These are phyloP conservation scores for Chaetura pelagica DNA, from an alignment of 2,113 vertebrate species.

Conservation along the genomic window DNA sequence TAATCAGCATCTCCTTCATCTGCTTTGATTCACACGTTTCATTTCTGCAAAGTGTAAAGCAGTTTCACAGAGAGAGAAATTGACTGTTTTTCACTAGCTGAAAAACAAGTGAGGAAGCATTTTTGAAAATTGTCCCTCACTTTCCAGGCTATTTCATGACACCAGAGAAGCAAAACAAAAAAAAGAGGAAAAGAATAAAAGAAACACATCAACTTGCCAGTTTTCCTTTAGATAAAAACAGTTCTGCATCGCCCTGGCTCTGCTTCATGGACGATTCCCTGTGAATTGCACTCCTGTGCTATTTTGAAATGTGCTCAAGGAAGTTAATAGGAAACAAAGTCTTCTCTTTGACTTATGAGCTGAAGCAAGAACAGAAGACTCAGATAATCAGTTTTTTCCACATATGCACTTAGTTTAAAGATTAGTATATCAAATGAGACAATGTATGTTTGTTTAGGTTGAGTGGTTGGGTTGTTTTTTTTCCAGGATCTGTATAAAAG, in stretches of 20 bases:
- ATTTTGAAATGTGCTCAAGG: background rate
- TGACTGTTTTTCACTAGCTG: background rate
- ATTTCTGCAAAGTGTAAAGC: background rate
- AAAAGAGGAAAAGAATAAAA: background rate
- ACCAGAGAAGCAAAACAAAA: background rate
- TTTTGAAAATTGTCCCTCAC: background rate
- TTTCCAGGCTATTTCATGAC: background rate
- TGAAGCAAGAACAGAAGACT: background rate
- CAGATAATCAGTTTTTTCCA: background rate
- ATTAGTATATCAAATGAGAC: background rate
- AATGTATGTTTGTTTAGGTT: background rate
- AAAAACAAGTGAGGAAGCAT: background rate
- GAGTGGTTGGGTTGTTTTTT: background rate
- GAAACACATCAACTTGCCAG: background rate
- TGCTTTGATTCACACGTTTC: constrained; percentile 23
- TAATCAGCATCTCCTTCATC: constrained; percentile 45
- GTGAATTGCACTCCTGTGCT: background rate
- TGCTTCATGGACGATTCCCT: background rate
- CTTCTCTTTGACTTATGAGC: background rate
- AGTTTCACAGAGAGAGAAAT: constrained; percentile 11
- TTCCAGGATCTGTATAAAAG: background rate
- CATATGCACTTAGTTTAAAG: background rate
- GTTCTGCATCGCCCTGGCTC: background rate
- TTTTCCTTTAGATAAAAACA: background rate
- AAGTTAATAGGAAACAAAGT: background rate